Percentiles rank a stretch among this genome's conserved stretches.
phyloP scores from a whole-genome alignment of 2,113 vertebrate genomes.

The Grammomys dolichurus region DNA sequence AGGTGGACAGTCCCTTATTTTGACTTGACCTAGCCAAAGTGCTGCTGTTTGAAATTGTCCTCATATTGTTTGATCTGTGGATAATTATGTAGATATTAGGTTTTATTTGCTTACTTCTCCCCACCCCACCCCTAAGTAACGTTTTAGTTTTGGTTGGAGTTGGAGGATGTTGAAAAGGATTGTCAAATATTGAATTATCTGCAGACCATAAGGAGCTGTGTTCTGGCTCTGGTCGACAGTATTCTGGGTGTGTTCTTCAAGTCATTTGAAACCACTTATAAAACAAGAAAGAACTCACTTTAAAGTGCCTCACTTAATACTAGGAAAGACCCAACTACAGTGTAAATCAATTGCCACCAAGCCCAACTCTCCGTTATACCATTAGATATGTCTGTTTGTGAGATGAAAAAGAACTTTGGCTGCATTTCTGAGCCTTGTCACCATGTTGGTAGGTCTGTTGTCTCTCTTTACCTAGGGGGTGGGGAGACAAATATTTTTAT shows the following conservation, averaged over 20 bases:
- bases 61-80: conserved; percentile 39
- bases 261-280: conserved; percentile 58
- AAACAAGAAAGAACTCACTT: conserved; percentile 27
- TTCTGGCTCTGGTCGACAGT: conserved; percentile 59
- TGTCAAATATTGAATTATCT: conserved; percentile 74
- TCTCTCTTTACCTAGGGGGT: background rate
- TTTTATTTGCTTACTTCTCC: conserved; percentile 64
- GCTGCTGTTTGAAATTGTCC: conserved; percentile 22
- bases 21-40: conserved; percentile 37
- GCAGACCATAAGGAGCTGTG: conserved; percentile 38
- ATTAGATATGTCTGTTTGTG: background rate
- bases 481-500: conserved; percentile 30
- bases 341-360: background rate
- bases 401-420: conserved; percentile 9
- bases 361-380: background rate
- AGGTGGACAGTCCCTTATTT: background rate
- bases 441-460: background rate
- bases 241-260: conserved; percentile 51
- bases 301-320: conserved; percentile 50
- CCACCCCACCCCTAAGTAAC: conserved; percentile 11
- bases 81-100: conserved; percentile 71
- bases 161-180: conserved; percentile 73
- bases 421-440: background rate
- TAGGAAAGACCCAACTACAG: background rate
- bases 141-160: conserved; percentile 73